phyloP scores from a whole-genome alignment of 2,113 vertebrate species.

The Mesoclemmys tuberculata region DNA sequence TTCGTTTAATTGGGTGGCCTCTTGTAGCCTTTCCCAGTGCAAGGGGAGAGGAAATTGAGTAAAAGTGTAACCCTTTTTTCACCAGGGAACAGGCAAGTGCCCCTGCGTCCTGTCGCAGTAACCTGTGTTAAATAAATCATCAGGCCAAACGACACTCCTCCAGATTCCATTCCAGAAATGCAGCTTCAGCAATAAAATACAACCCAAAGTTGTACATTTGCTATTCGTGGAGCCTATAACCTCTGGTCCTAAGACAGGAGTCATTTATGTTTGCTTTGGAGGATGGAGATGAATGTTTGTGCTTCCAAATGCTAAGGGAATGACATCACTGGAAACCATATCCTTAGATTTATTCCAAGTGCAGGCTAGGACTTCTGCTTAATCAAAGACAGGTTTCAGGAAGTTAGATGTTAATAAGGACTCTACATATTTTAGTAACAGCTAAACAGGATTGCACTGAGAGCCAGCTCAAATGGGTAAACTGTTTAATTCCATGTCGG shows the following conservation, averaged over 20 bases:
- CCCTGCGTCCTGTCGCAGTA: background rate
- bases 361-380: background rate
- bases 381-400: slow-evolving; percentile 23
- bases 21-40: background rate
- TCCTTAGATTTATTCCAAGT: background rate
- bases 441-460: background rate
- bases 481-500: background rate
- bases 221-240: background rate
- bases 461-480: background rate
- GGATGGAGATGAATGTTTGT: background rate
- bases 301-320: background rate
- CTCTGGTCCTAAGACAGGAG: background rate
- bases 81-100: background rate
- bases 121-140: background rate
- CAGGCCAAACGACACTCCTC: background rate
- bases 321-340: background rate
- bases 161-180: background rate
- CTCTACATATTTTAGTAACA: background rate
- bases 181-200: background rate
- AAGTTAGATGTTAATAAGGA: background rate
- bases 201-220: background rate
- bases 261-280: background rate
- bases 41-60: background rate
- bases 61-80: background rate
- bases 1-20: too few species aligned